Base-by-base conservation (phyloP, 2,797 vertebrate species). In the Silurus lanzhouensis region DNA sequence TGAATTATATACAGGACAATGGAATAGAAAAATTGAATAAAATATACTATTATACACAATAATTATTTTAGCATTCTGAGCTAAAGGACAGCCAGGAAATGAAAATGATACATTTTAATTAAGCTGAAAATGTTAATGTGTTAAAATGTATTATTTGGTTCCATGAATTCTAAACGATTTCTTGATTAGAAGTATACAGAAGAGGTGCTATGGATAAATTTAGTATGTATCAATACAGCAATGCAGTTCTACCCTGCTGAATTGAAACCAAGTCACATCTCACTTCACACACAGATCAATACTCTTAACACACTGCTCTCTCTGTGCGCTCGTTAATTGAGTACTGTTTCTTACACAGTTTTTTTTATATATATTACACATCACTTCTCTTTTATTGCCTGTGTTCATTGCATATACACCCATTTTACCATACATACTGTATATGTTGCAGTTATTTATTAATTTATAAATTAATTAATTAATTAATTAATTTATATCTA, bases 1-100 rank as follows among this genome's bases (percentile, higher is more conserved):
- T 38, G 38, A 38, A 38, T 38, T 38, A 38, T 38, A 38, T 38
- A 38, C 38, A 5, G 38, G 4, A 38, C 38, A 38, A 38, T 38
- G 38, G 38, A 38, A 38, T 38, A 38, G 38, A 38, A 38, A 0
- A 38, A 0, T 38, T 4, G 4, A 38, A 38, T 38, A 38, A 38
- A 38, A 38, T 38, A 4, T 38, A 38, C 38, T 38, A 38, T 38
- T 38, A 38, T 38, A 38, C 38, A 38, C 38, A 38, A 38, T 38
- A 38, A 38, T 38, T 38, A 38, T 38, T 93, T 91, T 93, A 83
- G 82, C 88, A 91, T 91, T 89, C 87, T 87, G 66, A 70, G 85
- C 82, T 90, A 89, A 85, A 88, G 90, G 88, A 89, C 91, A 91
- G 86, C 89, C 88, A 82, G 68, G 17, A 84, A 88, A 91, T 83